Base-by-base conservation (phyloP, 2,888 invertebrate species). In the Acleris laterana region DNA sequence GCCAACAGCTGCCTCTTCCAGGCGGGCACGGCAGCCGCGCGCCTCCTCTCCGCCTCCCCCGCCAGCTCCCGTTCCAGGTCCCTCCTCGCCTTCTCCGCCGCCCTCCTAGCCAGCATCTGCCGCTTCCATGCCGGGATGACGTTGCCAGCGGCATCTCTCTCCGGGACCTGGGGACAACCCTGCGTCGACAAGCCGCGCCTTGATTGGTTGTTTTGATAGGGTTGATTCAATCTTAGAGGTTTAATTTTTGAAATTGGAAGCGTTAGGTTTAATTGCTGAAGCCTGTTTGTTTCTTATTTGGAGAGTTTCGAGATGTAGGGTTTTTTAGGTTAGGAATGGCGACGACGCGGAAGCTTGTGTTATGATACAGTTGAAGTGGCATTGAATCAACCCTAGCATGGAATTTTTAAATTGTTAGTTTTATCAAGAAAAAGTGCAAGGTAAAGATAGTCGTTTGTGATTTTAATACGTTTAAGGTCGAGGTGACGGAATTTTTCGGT, bases 61-160 rank as follows among this genome's bases (percentile, higher is more conserved):
- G 95, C 95, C 77, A 98, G 93, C 78, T 97, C 96, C 83, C 97
- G 97, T 87, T 98, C 98, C 75, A 98, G 93, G 80, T 99, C 98
- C 79, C 96, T 97, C 73, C 97, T 95, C 11, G 98, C 98, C 74
- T 97, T 96, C 86, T 99, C 98, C 0, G 99, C 98, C 0, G 98
- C 97, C 84, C 98, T 97, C 78, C 98, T 96, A 2, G 99, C 99
- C 85, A 98, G 85, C 97, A 99, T 98, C 88, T 98, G 98, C 13
- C 98, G 93, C 84, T 98, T 98, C 99, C 99, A 99, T 25, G 96
- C 96, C 16, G 99, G 99, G 78, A 99, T 98, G 50, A 96, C 94
- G 81, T 97, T 97, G 1, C 98, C 98, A 7, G 97, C 95, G 59
- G 95, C 95, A 84, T 98, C 98, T 70, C 96, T 95, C 81, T 97